phyloP scores from a whole-genome alignment of 1,140 invertebrate species.

The Leucophenga varia region DNA sequence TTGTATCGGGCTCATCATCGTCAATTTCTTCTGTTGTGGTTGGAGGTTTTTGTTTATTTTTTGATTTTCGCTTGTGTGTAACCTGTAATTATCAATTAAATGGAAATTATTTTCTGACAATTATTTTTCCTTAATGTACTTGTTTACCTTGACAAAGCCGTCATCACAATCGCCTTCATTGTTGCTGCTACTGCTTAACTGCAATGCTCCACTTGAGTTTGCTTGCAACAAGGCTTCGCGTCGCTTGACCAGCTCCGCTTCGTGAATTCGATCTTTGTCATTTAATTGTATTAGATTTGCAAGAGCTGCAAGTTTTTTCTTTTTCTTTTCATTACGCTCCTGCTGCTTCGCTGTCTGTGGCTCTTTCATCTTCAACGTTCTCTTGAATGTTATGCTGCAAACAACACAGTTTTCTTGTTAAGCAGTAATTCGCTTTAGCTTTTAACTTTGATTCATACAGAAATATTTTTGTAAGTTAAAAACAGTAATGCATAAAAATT shows the following conservation, averaged over 20 bases:
- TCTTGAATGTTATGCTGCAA: slow-evolving; percentile 29
- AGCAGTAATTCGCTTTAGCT: background rate
- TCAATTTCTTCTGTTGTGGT: background rate
- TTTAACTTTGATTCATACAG: too few relatives aligned
- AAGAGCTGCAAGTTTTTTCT: slow-evolving; percentile 65
- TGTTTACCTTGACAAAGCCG: slow-evolving; percentile 32
- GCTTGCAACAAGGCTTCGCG: slow-evolving; percentile 9
- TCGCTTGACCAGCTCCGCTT: slow-evolving; percentile 23
- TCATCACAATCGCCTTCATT: slow-evolving; percentile 19
- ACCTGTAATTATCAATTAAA: background rate
- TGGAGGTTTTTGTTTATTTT: too few relatives aligned
- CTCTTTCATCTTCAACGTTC: slow-evolving; percentile 31
- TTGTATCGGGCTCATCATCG: slow-evolving; percentile 20
- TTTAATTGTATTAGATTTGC: slow-evolving; percentile 65
- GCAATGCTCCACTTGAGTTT: background rate
- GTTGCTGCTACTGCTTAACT: background rate
- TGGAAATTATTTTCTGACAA: slow-evolving; percentile 12
- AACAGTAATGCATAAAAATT: too few relatives aligned
- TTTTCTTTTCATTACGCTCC: slow-evolving; percentile 64
- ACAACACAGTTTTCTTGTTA: slow-evolving; percentile 13
- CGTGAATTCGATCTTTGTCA: slow-evolving; percentile 59
- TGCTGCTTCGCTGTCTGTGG: slow-evolving; percentile 56
- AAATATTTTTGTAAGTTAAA: too few relatives aligned
- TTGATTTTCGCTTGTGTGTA: too few relatives aligned
- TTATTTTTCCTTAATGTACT: slow-evolving; percentile 31